Percentiles rank a stretch among this genome's conserved stretches.
Evolutionary conservation across 2,888 invertebrate genomes (phyloP).

Genomic region (Nowickia ferox): DNA sequence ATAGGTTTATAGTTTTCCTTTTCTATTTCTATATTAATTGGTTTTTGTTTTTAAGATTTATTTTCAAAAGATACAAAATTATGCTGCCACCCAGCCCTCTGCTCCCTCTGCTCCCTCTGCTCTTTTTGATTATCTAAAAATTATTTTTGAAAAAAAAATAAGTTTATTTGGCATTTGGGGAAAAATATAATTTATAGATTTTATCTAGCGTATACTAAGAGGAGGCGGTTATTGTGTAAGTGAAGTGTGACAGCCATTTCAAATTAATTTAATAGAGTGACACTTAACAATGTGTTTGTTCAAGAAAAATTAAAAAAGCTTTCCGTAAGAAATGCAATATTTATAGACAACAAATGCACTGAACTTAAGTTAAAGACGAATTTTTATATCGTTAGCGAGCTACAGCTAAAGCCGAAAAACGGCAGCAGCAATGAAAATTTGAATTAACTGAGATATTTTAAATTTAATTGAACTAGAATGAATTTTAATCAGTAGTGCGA

Average conservation of each 20-base stretch:
- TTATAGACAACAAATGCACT: not conserved
- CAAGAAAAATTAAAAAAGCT: not conserved
- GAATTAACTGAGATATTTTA: too few species aligned
- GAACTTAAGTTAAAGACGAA: not conserved
- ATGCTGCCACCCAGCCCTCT: not conserved
- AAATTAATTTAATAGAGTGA: constrained; percentile 37
- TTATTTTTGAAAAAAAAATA: constrained; percentile 1
- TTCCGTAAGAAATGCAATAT: not conserved
- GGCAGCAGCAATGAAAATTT: too few species aligned
- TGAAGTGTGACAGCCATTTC: constrained; percentile 17
- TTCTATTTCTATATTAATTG: constrained; percentile 24
- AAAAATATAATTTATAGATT: constrained; percentile 31
- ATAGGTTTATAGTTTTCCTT: constrained; percentile 22
- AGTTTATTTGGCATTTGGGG: not conserved
- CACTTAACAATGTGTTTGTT: constrained; percentile 5
- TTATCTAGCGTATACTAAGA: not conserved
- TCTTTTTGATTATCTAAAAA: not conserved
- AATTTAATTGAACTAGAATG: too few species aligned
- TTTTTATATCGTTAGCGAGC: not conserved
- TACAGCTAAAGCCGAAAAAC: not conserved
- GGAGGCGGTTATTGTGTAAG: constrained; percentile 9
- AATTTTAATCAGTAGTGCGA: too few species aligned
- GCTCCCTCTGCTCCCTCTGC: constrained; percentile 16
- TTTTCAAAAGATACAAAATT: constrained; percentile 8
- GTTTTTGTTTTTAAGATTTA: not conserved